These are phyloP conservation scores for Eurosta solidaginis DNA, from an alignment of 1,140 invertebrate genomes.

Conservation along the genomic window DNA sequence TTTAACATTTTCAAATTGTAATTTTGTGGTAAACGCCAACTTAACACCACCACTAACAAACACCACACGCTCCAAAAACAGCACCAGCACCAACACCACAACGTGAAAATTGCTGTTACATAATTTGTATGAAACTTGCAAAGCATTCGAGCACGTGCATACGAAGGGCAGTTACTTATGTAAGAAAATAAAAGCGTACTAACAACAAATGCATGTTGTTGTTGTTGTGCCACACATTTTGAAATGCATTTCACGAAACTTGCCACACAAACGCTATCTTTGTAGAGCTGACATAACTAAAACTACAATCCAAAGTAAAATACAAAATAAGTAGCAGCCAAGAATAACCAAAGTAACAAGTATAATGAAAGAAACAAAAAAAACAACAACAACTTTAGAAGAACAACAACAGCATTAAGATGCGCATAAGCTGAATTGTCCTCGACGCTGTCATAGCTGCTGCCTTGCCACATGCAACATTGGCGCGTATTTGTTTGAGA, in stretches of 20 bases:
- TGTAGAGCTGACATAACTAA: slow-evolving; percentile 8
- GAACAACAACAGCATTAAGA: background rate
- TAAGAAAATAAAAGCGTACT: background rate
- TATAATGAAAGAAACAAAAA: too few relatives aligned
- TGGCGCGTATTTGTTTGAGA: background rate
- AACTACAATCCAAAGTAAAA: slow-evolving; percentile 1
- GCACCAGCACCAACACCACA: background rate
- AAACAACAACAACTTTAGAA: background rate
- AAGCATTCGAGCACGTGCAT: background rate
- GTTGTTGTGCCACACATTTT: background rate
- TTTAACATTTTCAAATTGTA: background rate
- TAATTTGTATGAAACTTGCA: background rate
- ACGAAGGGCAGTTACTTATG: background rate
- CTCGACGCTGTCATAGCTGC: background rate
- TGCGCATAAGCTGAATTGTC: background rate
- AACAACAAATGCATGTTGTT: background rate
- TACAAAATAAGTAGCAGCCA: background rate
- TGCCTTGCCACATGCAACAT: background rate
- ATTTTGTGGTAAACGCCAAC: slow-evolving; percentile 3
- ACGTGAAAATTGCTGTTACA: background rate
- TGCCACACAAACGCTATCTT: slow-evolving; percentile 6
- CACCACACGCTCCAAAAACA: background rate
- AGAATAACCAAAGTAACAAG: too few relatives aligned
- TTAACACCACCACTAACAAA: background rate
- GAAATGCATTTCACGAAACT: slow-evolving; percentile 12